Base-by-base conservation (phyloP, 2,888 invertebrate species). In the Miltochrista miniata region DNA sequence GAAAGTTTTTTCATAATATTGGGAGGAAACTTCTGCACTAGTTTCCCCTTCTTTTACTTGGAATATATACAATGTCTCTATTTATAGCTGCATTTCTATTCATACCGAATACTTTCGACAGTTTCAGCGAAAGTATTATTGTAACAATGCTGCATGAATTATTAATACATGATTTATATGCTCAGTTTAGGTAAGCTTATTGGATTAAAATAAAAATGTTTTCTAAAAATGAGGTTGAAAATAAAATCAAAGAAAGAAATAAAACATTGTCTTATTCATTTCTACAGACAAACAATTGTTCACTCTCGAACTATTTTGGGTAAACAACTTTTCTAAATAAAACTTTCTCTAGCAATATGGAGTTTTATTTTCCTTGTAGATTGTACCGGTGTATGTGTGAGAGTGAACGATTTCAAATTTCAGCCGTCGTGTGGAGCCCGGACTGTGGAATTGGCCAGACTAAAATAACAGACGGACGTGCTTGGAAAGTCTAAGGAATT, bases 401-500 rank as follows among this genome's bases (percentile, higher is more conserved):
- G 74, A 67, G 31, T 45, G 66, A 68, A 64, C 64, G 74, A 78
- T 82, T 83, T 79, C 74, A 72, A 76, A 79, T 83, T 79, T 78
- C 68, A 72, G 70, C 45, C 69, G 74, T 66, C 51, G 74, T 64
- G 71, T 72, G 68, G 63, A 72, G 75, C 67, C 76, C 74, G 83
- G 79, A 81, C 82, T 79, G 60, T 65, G 74, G 76, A 82, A 87
- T 84, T 80, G 85, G 79, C 73, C 74, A 78, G 80, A 79, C 85
- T 75, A 78, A 81, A 84, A 85, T 88, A 87, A 88, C 83, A 78
- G 70, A 76, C 69, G 83, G 56, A 89, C 90, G 88, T 89, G 89
- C 79, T 74, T 74, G 75, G 87, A 82, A 87, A 84, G 72, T 76
- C 68, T 78, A 87, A 84, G 74, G 74, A 76, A 84, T 81, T 79